phyloP scores from a whole-genome alignment of 2,888 invertebrate species.

The Oithona nana region DNA sequence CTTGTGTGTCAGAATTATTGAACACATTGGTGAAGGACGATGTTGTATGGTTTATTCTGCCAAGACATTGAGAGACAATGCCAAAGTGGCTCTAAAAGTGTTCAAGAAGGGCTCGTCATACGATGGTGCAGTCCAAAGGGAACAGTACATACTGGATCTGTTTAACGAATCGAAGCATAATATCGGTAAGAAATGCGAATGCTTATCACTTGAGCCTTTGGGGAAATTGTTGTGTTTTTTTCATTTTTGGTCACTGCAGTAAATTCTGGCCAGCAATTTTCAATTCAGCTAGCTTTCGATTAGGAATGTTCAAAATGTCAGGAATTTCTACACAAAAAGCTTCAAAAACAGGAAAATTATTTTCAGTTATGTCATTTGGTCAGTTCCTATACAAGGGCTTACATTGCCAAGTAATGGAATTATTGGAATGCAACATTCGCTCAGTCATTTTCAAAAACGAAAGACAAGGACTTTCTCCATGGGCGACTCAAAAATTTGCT shows the following conservation, averaged over 20 bases:
- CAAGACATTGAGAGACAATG: neutral
- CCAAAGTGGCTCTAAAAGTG: constrained; percentile 11
- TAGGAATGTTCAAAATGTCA: no score
- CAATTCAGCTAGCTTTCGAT: no score
- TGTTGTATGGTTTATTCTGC: constrained; percentile 15
- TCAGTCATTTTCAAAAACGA: constrained; percentile 12
- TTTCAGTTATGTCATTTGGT: constrained; percentile 2
- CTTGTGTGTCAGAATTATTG: neutral
- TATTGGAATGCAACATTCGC: constrained; percentile 13
- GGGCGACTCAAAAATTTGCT: constrained; percentile 14
- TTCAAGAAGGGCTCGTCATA: constrained; percentile 5
- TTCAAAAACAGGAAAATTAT: neutral
- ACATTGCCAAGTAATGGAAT: constrained; percentile 12
- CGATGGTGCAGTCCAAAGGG: constrained; percentile 16
- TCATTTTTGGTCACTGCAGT: no score
- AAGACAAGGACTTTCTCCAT: constrained; percentile 11
- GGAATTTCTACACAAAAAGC: no score
- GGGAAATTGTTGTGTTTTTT: no score
- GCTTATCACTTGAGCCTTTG: no score
- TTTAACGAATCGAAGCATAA: neutral
- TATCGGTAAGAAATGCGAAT: constrained; percentile 13
- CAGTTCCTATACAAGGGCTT: constrained; percentile 10
- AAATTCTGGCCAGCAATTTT: no score
- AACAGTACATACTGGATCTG: constrained; percentile 11
- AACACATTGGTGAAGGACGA: constrained; percentile 1